Evolutionary conservation across 1,140 invertebrate genomes (phyloP).

Genomic region (Meloidogyne floridensis): DNA sequence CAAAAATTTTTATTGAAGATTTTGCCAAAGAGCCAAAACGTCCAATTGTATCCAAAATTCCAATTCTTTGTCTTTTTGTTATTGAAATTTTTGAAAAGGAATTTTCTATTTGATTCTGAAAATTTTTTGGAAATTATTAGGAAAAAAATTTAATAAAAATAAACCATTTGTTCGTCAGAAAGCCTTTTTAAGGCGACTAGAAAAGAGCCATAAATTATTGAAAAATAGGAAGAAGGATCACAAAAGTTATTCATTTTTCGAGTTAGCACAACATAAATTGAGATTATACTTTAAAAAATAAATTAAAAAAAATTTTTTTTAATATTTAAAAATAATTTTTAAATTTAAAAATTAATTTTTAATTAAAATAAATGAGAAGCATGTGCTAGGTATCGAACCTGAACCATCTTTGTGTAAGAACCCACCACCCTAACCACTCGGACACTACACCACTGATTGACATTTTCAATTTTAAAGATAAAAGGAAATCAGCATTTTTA

Average conservation of each 20-base stretch:
- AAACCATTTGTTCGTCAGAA: conserved; percentile 85
- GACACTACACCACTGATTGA: not conserved
- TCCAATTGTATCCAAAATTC: conserved; percentile 46
- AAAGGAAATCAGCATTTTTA: no score
- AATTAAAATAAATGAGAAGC: conserved; percentile 22
- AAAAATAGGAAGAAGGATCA: conserved; percentile 86
- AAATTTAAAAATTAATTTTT: conserved; percentile 4
- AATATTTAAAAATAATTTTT: no score
- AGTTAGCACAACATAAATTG: conserved; percentile 82
- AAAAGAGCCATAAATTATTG: conserved; percentile 83
- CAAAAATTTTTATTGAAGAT: conserved; percentile 69
- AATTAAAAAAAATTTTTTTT: not conserved
- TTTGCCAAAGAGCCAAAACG: conserved; percentile 40
- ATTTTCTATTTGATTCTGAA: conserved; percentile 44
- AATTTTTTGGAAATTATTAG: conserved; percentile 11
- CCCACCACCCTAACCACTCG: not conserved
- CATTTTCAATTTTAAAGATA: no score
- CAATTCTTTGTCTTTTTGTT: conserved; percentile 44
- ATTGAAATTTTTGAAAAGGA: conserved; percentile 27
- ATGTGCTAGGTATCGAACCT: not conserved
- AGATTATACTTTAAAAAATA: conserved; percentile 81
- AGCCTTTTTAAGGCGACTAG: conserved; percentile 89
- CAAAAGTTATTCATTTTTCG: conserved; percentile 86
- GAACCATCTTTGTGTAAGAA: conserved; percentile 5
- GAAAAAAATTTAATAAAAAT: conserved; percentile 24